Conservation (phyloP, 1,140 invertebrate species). For the Archivesica marissinica region DNA sequence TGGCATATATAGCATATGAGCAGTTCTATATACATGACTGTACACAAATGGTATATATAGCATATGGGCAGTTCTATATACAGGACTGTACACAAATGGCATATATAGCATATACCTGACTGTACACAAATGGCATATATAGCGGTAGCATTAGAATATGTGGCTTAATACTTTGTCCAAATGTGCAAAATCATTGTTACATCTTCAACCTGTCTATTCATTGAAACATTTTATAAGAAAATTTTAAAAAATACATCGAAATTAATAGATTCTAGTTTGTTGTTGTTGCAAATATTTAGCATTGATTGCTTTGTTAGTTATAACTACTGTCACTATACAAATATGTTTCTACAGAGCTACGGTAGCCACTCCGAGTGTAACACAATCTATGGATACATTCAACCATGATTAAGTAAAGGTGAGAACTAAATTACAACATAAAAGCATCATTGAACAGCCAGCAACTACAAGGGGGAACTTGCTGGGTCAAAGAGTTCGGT, state of each 20-base stretch:
- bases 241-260: conserved; percentile 23
- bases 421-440: too few species aligned
- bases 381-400: too few species aligned
- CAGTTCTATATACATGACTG: neutral
- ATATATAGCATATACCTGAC: conserved; percentile 29
- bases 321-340: too few species aligned
- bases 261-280: neutral
- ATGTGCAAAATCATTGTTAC: conserved; percentile 20
- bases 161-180: conserved; percentile 11
- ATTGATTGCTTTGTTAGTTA: too few species aligned
- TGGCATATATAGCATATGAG: neutral
- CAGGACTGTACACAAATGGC: conserved; percentile 32
- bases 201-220: conserved; percentile 11
- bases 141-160: conserved; percentile 24
- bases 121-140: conserved; percentile 35
- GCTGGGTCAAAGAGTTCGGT: too few species aligned
- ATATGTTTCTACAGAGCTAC: too few species aligned
- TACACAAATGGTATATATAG: conserved; percentile 28
- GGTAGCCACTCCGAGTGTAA: too few species aligned
- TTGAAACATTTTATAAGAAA: conserved; percentile 4
- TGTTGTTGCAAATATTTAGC: neutral
- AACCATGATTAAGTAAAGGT: too few species aligned
- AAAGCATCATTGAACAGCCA: too few species aligned
- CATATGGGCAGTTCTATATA: too few species aligned
- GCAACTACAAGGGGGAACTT: too few species aligned